Evolutionary conservation across 2,888 invertebrate species (phyloP).

Genomic region (Thymelicus lineola): DNA sequence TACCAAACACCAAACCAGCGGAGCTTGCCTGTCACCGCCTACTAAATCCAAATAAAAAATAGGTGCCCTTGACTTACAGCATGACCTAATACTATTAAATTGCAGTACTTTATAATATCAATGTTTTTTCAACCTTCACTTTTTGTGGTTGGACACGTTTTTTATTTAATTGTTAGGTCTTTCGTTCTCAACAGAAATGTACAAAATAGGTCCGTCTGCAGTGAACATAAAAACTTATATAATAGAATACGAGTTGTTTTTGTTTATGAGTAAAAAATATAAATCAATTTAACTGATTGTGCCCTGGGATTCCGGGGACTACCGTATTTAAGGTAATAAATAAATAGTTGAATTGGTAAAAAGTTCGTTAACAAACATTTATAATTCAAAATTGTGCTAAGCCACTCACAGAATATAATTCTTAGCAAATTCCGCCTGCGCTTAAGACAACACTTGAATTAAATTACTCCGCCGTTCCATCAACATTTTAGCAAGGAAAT

Average conservation of each 20-base stretch:
- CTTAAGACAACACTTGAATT: too few species aligned
- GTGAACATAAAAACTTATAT: neutral
- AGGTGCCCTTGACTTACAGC: conserved; percentile 30
- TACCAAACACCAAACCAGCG: neutral
- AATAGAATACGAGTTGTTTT: neutral
- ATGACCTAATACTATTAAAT: conserved; percentile 33
- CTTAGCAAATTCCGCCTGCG: too few species aligned
- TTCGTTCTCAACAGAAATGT: neutral
- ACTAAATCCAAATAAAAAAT: conserved; percentile 11
- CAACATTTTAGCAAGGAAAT: too few species aligned
- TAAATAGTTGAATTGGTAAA: neutral
- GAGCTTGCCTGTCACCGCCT: conserved; percentile 1
- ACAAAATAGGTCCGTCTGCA: conserved; percentile 9
- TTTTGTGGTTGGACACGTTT: conserved; percentile 25
- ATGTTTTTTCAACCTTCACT: conserved; percentile 28
- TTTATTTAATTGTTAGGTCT: conserved; percentile 23
- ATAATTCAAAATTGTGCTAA: too few species aligned
- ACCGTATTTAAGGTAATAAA: neutral
- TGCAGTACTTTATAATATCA: conserved; percentile 25
- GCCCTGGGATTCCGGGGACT: neutral
- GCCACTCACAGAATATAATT: too few species aligned
- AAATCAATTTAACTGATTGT: neutral
- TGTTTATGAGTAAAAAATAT: neutral
- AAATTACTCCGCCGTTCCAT: too few species aligned
- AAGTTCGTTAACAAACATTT: too few species aligned